A percentile compares a stretch with the other conserved stretches of the same genome.
Evolutionary conservation across 2,888 invertebrate genomes (phyloP).

Genomic region (Beris chalybata): DNA sequence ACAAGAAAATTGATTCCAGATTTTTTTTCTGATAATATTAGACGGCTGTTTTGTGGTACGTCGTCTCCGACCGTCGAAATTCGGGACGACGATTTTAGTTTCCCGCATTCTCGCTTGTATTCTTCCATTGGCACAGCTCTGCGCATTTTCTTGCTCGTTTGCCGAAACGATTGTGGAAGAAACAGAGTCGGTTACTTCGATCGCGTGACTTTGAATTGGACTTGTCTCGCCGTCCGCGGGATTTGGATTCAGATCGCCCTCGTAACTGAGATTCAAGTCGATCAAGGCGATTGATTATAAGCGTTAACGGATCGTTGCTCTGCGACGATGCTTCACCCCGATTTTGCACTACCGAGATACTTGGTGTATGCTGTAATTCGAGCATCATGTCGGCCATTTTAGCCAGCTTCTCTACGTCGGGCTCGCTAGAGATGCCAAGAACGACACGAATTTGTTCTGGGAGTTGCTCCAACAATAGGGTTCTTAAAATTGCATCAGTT

Average conservation of each 20-base stretch:
- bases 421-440: slow-evolving; percentile 4
- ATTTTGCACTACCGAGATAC: neutral
- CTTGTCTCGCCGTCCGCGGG: too few relatives aligned
- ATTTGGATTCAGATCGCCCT: too few relatives aligned
- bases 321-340: neutral
- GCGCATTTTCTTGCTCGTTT: neutral
- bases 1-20: too few relatives aligned
- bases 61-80: neutral
- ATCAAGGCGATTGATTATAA: too few relatives aligned
- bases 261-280: too few relatives aligned
- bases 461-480: slow-evolving; percentile 2
- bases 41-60: too few relatives aligned
- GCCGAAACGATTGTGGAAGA: neutral
- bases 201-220: too few relatives aligned
- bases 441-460: slow-evolving; percentile 3
- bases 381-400: slow-evolving; percentile 17
- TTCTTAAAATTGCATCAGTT: neutral
- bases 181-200: too few relatives aligned
- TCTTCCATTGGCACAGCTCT: too few relatives aligned
- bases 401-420: slow-evolving; percentile 2
- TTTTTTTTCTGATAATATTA: too few relatives aligned
- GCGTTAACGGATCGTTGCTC: too few relatives aligned
- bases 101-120: neutral
- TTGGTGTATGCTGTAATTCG: neutral
- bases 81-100: slow-evolving; percentile 9